Percentiles rank a stretch among this genome's conserved stretches.
phyloP scores from a whole-genome alignment of 2,888 invertebrate genomes.

The Acrobasis consociella region DNA sequence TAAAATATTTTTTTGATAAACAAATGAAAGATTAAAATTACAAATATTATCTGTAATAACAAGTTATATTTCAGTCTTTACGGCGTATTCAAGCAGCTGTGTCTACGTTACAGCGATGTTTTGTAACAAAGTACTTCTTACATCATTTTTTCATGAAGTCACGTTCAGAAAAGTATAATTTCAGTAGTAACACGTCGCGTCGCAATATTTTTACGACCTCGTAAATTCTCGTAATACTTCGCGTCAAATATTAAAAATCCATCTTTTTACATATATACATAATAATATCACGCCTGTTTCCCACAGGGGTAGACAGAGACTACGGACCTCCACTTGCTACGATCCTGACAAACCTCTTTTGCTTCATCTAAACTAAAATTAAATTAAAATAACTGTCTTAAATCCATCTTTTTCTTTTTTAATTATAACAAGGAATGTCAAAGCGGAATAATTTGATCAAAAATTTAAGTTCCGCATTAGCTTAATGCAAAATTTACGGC shows the following conservation, averaged over 20 bases:
- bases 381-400: no score
- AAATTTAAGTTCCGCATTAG: conserved; percentile 23
- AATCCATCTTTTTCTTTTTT: not conserved
- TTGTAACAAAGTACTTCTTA: not conserved
- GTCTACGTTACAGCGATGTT: not conserved
- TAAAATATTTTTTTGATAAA: no score
- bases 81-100: no score
- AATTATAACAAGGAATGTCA: not conserved
- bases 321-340: no score
- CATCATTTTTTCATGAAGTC: not conserved
- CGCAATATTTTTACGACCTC: conserved; percentile 15
- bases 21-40: no score
- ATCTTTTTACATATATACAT: conserved; percentile 37
- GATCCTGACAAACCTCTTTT: no score
- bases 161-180: conserved; percentile 5
- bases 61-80: no score
- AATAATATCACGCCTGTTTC: no score
- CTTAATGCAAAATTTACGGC: conserved; percentile 29
- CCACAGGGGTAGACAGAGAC: no score
- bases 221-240: conserved; percentile 15
- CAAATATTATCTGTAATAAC: no score
- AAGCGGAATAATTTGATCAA: not conserved
- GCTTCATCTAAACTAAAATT: no score
- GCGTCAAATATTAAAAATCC: conserved; percentile 18
- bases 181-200: conserved; percentile 11